A percentile compares a stretch with the other conserved stretches of the same genome.
phyloP scores from a whole-genome alignment of 2,797 vertebrate species.

The Betta splendens region DNA sequence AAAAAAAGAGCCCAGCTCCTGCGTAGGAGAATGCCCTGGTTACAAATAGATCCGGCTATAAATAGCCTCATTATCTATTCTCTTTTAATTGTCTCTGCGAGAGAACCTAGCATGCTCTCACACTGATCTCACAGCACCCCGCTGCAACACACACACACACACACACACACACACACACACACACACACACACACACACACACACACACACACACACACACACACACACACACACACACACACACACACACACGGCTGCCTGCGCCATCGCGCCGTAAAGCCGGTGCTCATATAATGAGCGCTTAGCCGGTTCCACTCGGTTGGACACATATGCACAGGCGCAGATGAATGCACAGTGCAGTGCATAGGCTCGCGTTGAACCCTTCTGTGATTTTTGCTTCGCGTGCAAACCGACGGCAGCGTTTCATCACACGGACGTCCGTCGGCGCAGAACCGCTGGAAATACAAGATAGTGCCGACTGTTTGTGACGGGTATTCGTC shows the following conservation, averaged over 20 bases:
- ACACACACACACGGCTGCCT: conserved; percentile 51
- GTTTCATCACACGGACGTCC: no score
- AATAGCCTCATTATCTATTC: conserved; percentile 81
- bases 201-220: conserved; percentile 51
- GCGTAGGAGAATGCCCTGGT: conserved; percentile 69
- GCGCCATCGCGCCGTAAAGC: conserved; percentile 31
- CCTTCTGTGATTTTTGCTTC: background rate
- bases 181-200: conserved; percentile 51
- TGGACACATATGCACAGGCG: background rate
- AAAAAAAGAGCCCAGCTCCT: conserved; percentile 55
- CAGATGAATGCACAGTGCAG: conserved; percentile 15
- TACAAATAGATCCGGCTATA: conserved; percentile 79
- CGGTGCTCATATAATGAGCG: conserved; percentile 35
- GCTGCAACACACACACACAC: conserved; percentile 52
- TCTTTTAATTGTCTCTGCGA: conserved; percentile 75
- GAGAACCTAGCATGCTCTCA: conserved; percentile 56
- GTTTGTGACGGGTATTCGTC: background rate
- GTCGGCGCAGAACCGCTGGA: no score
- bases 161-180: conserved; percentile 53
- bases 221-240: conserved; percentile 52
- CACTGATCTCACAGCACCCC: conserved; percentile 64
- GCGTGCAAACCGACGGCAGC: no score
- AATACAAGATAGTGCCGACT: background rate
- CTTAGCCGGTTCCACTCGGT: conserved; percentile 35
- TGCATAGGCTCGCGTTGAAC: conserved; percentile 9